These are phyloP conservation scores for Lates japonicus DNA, from an alignment of 2,797 vertebrate species.

Conservation along the genomic window DNA sequence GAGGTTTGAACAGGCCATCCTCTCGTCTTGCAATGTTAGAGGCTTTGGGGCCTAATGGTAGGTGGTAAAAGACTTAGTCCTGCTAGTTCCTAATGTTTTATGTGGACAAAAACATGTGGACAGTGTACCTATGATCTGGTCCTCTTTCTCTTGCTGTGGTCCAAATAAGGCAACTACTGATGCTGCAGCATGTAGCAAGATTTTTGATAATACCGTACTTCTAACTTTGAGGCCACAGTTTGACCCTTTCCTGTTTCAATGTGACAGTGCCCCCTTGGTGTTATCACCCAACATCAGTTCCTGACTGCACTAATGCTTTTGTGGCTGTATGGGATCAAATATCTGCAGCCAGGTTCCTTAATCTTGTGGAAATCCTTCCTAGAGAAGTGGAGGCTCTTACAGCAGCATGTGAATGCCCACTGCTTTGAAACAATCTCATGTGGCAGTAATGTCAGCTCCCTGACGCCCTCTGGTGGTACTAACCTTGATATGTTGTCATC, in stretches of 20 bases:
- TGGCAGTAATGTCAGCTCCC: background rate
- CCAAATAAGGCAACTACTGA: background rate
- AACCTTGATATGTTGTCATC: constrained; percentile 92
- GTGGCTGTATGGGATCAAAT: background rate
- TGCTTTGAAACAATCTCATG: background rate
- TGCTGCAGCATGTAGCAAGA: background rate
- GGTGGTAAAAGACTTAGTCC: background rate
- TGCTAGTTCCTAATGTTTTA: background rate
- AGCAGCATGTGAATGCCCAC: background rate
- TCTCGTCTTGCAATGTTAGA: background rate
- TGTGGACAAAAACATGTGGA: background rate
- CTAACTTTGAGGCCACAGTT: background rate
- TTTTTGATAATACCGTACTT: background rate
- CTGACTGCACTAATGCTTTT: background rate
- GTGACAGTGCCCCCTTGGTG: background rate
- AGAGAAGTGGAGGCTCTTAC: background rate
- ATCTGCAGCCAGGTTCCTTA: background rate
- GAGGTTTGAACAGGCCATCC: background rate
- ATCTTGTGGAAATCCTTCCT: background rate
- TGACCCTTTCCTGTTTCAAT: background rate
- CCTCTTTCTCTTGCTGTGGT: background rate
- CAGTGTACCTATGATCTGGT: background rate
- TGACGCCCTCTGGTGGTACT: constrained; percentile 58
- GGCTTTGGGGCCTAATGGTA: background rate
- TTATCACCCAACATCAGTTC: background rate